Evolutionary conservation across 2,113 vertebrate genomes (phyloP).

Genomic region (Phyllostomus hastatus): DNA sequence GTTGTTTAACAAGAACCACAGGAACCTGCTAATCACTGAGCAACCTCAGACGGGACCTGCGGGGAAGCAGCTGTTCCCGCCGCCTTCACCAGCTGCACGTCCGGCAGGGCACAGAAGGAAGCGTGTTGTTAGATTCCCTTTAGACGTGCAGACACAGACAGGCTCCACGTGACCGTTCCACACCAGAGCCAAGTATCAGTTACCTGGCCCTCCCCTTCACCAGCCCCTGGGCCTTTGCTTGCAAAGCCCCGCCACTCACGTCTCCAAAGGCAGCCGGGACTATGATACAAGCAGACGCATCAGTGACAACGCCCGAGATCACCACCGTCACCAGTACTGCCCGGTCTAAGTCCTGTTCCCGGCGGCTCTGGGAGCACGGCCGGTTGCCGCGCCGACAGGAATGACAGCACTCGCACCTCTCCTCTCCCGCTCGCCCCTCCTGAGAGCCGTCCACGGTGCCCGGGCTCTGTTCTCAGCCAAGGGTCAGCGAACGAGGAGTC

Average conservation of each 20-base stretch:
- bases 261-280: not conserved
- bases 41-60: not conserved
- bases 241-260: not conserved
- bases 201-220: not conserved
- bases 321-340: not conserved
- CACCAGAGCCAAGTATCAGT: not conserved
- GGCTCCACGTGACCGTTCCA: not conserved
- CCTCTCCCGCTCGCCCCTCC: too few relatives aligned
- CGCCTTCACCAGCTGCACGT: not conserved
- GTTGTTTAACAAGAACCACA: not conserved
- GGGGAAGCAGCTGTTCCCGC: conserved; percentile 43
- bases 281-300: not conserved
- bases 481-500: not conserved
- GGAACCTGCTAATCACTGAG: not conserved
- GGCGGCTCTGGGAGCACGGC: not conserved
- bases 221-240: not conserved
- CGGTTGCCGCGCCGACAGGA: not conserved
- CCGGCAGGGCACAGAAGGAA: not conserved
- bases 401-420: not conserved
- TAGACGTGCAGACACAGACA: not conserved
- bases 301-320: not conserved
- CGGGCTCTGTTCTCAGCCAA: not conserved
- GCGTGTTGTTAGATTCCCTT: not conserved
- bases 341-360: not conserved
- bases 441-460: accelerated